Evolutionary conservation across 2,797 vertebrate genomes (phyloP), one percentile per base, ranked within the genome.

Genomic region (Amblyraja radiata): DNA sequence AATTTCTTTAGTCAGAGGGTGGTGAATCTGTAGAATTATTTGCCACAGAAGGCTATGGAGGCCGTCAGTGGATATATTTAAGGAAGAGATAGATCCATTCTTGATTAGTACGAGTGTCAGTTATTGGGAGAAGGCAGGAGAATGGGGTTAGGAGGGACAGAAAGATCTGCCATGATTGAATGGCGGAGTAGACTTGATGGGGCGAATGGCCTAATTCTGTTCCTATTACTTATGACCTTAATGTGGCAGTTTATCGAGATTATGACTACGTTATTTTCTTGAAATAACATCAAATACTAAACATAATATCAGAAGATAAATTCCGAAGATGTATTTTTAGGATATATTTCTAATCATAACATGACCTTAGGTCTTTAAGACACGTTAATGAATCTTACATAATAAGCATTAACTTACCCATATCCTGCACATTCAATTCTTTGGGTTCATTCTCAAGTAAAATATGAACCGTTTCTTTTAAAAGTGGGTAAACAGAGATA

Each of bases 381-480:
- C 6, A 63, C 9, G 14, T 32, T 65, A 88, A 88, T 68, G 65
- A 68, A 88, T 14, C n/a, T 1, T 54, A 76, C 71, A 28, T 5
- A 92, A 71, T 93, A 81, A 93, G 32, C 25, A 71, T 18, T 58
- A 6, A 96, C 97, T 97, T 96, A 98, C 97, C 94, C 93, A 98
- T 94, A 46, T 94, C 93, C 58, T 95, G 95, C 94, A 97, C 94
- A 39, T 96, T 93, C 93, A 98, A 93, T 65, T 95, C 95, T 21
- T 94, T 95, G 90, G 97, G 97, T 94, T 97, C 97, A 97, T 97
- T 98, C 94, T 98, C 97, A 93, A 98, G 94, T 93, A 98, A 95
- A 93, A 97, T 97, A 93, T 91, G 86, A 63, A 96, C 95, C 0
- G 97, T 97, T 95, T 98, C 97, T 94, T 97, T 97, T 68, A 98